These are phyloP conservation scores for Drosophila hydei DNA, from an alignment of 1,140 invertebrate genomes.

Conservation along the genomic window DNA sequence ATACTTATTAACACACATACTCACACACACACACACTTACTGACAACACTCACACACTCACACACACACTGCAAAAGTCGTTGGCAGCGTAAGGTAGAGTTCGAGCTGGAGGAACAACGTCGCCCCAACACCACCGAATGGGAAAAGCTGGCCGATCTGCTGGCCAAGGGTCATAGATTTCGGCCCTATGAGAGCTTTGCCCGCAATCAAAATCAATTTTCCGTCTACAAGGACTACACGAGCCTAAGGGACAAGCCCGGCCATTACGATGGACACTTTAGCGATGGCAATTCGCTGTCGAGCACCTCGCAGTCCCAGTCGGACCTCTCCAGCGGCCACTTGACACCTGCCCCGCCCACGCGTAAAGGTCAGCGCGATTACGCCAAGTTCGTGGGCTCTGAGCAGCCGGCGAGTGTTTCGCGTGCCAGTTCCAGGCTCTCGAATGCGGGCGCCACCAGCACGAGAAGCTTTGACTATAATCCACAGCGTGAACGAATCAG, in stretches of 20 bases:
- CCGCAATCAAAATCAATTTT: conserved; percentile 60
- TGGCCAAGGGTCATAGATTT: conserved; percentile 69
- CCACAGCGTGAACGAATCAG: conserved; percentile 64
- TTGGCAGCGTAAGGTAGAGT: conserved; percentile 28
- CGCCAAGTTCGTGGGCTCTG: conserved; percentile 64
- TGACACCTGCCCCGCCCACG: conserved; percentile 50
- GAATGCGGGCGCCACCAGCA: conserved; percentile 23
- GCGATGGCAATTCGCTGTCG: conserved; percentile 59
- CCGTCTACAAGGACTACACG: conserved; percentile 73
- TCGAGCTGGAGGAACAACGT: conserved; percentile 35
- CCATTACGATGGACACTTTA: conserved; percentile 69
- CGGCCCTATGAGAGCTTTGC: conserved; percentile 71
- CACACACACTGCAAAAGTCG: conserved; percentile 24
- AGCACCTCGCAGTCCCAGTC: conserved; percentile 67
- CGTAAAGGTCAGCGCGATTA: conserved; percentile 66
- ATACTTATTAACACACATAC: conserved; percentile 27
- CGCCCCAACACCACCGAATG: conserved; percentile 76
- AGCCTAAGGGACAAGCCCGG: conserved; percentile 61
- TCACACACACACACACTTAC: conserved; percentile 24
- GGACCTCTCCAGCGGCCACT: conserved; percentile 68
- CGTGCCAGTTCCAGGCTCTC: conserved; percentile 60
- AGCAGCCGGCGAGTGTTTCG: conserved; percentile 67
- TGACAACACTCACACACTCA: conserved; percentile 18
- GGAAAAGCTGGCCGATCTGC: conserved; percentile 75
- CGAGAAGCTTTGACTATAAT: conserved; percentile 73